Base-by-base conservation (phyloP, 2,113 vertebrate species). In the Euleptes europaea region DNA sequence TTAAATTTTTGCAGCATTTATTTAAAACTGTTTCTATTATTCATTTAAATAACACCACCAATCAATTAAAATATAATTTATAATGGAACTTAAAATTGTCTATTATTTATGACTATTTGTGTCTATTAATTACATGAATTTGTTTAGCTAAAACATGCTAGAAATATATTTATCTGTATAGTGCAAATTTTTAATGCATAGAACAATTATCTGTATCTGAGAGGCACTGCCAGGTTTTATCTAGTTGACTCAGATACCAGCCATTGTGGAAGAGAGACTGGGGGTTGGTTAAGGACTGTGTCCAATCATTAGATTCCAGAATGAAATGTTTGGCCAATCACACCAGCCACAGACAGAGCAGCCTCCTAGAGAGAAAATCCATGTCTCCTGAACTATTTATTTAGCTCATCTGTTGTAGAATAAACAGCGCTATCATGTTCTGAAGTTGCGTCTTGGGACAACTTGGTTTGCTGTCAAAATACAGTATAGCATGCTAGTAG, bases 321-420 rank as follows among this genome's bases (percentile, higher is more conserved):
- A 85, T 90, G 81, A 79, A 93, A 91, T 69, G 87, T 91, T 73
- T 92, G 81, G 74, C 88, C n/a, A 72, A 88, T 93, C 89, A 86
- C 79, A 69, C 38, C 92, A 93, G 93, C 86, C 88, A 89, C 71
- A 87, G 70, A 19, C 51, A 89, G 17, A 85, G 87, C 80, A 88
- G 76, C 54, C 84, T 94, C 90, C 90, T 90, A 90, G 89, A 84
- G 91, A 88, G 42, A 86, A 95, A 91, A 90, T 89, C 63, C 86
- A 19, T 88, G 69, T 88, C 84, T 89, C 9, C 80, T 89, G 88
- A n/a, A 80, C 87, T 91, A 89, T 88, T 93, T 95, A 90, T 88
- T 93, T 94, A 90, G 94, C 84, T 94, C 90, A 91, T 85, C 67
- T 88, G 83, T 91, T 91, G 92, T 92, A 90, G 87, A 94, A 90